Base-by-base conservation (phyloP, 2,113 vertebrate genomes). In the Tympanuchus pallidicinctus region DNA sequence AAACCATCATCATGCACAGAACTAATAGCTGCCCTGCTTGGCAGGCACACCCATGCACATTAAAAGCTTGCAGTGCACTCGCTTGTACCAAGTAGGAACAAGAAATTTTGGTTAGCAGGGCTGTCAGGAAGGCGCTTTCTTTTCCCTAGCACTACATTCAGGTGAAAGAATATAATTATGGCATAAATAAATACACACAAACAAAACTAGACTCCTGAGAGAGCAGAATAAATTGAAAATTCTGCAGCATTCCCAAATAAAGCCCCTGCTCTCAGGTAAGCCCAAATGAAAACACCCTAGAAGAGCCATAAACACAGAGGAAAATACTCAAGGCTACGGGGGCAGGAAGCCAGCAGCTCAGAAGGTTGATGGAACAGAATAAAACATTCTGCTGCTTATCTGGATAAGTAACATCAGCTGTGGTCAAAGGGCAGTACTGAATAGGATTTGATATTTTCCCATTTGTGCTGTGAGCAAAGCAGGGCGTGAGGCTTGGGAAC, bases 11-110 rank as follows among this genome's bases (percentile, higher is more conserved):
- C 86, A 76, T 34, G 77, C 81, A 59, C 36, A 72, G 77, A 82
- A 86, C 83, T 88, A 92, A 95, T 47, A 86, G 83, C 89, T 25
- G 1, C 82, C 83, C 89, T 82, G 90, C 86, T 89, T n/a, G 57
- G 83, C 86, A 79, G 95, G 83, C 94, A 94, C 94, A 94, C 92
- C 96, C 95, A 76, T 65, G 77, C 80, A 66, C 93, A 16, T 7
- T 43, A 73, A 27, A 75, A 76, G 86, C 89, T 40, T 45, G 48
- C 77, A 48, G 57, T 7, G 61, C 82, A 24, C 65, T n/a, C 25
- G 73, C 76, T 69, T 81, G 69, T 65, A 75, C 66, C 81, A 84
- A 6, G 0, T 3, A 10, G 1, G 5, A 93, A 40, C 43, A 60
- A 47, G 21, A 81, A 56, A 34, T 6, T 74, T 30, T 2, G 61